phyloP scores from a whole-genome alignment of 2,797 vertebrate genomes.

The Labroides dimidiatus region DNA sequence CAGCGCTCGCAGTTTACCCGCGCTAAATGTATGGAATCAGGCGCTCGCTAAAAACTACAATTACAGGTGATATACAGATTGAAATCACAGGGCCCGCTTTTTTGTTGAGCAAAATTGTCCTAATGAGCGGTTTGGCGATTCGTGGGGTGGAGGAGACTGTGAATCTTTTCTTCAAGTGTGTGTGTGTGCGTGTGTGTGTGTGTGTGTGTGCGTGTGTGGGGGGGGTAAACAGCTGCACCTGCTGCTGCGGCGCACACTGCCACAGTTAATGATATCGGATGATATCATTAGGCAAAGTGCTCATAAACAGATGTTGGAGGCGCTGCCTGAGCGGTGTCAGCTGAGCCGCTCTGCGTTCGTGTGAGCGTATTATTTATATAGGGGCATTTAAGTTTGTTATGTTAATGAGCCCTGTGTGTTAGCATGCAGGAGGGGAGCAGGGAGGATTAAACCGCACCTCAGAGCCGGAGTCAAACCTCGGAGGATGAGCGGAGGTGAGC shows the following conservation, averaged over 20 bases:
- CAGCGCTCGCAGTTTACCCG: slow-evolving; percentile 90
- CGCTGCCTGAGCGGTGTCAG: slow-evolving; percentile 99
- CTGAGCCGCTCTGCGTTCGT: slow-evolving; percentile 92
- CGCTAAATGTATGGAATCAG: slow-evolving; percentile 99
- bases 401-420: slow-evolving; percentile 99
- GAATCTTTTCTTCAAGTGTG: slow-evolving; percentile 91
- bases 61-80: slow-evolving; percentile 99
- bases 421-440: slow-evolving; percentile 94
- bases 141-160: slow-evolving; percentile 78
- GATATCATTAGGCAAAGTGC: slow-evolving; percentile 99
- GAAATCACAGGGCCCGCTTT: slow-evolving; percentile 95
- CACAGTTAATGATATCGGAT: slow-evolving; percentile 99
- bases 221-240: slow-evolving; percentile 95
- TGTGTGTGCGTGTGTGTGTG: slow-evolving; percentile 29
- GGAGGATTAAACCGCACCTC: slow-evolving; percentile 66
- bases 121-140: slow-evolving; percentile 97
- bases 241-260: slow-evolving; percentile 94
- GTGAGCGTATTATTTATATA: slow-evolving; percentile 99
- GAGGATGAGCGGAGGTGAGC: slow-evolving; percentile 56
- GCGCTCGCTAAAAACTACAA: slow-evolving; percentile 99
- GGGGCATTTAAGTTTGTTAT: slow-evolving; percentile 99
- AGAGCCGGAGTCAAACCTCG: slow-evolving; percentile 17
- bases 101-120: slow-evolving; percentile 99
- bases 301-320: slow-evolving; percentile 99
- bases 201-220: slow-evolving; percentile 33